Conservation (phyloP, 2,888 invertebrate genomes). For the Aspidiotus destructor region DNA sequence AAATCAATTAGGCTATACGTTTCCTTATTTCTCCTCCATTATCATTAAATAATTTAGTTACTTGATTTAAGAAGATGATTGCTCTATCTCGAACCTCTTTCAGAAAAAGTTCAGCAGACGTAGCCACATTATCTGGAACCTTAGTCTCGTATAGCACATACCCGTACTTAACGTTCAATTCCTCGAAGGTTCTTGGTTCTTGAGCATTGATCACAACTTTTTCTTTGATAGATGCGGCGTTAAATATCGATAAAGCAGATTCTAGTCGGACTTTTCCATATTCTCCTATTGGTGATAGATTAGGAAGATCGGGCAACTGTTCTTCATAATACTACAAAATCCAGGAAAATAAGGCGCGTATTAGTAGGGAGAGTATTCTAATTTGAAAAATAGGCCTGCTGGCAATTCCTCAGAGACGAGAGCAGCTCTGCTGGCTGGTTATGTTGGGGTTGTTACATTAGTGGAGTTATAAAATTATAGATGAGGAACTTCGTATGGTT, state of each 20-base stretch:
- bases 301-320: slow-evolving; percentile 43
- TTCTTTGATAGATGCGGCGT: slow-evolving; percentile 35
- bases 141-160: slow-evolving; percentile 54
- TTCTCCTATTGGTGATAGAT: slow-evolving; percentile 51
- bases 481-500: too few relatives aligned
- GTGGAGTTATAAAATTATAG: too few relatives aligned
- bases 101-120: slow-evolving; percentile 46
- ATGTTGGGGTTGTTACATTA: too few relatives aligned
- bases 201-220: slow-evolving; percentile 23
- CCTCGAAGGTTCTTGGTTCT: slow-evolving; percentile 54
- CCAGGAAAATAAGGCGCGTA: too few relatives aligned
- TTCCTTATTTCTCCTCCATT: neutral
- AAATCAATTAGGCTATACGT: neutral
- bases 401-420: too few relatives aligned
- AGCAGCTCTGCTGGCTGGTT: too few relatives aligned
- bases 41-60: slow-evolving; percentile 30
- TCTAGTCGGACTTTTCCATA: slow-evolving; percentile 53
- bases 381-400: too few relatives aligned
- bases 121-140: slow-evolving; percentile 42
- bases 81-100: slow-evolving; percentile 57
- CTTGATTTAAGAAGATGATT: slow-evolving; percentile 50
- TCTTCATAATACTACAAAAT: too few relatives aligned
- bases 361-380: too few relatives aligned
- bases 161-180: slow-evolving; percentile 52
- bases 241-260: slow-evolving; percentile 43